phyloP scores from a whole-genome alignment of 2,797 vertebrate genomes.

The Propithecus deckenii region DNA sequence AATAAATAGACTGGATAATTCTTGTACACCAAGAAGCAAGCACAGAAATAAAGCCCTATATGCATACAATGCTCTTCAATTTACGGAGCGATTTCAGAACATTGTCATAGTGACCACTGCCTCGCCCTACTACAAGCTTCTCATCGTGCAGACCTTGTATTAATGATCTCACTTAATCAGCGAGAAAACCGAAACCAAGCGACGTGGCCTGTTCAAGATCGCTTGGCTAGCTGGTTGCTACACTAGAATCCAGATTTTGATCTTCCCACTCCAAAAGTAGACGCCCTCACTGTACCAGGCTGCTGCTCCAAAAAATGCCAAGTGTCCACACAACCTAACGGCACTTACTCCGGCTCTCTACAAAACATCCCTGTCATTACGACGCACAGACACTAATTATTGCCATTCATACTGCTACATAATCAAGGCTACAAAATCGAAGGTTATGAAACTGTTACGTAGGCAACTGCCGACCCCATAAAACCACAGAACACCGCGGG shows the following conservation, averaged over 20 bases:
- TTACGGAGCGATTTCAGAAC: background rate
- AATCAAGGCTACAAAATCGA: background rate
- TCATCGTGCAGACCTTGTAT: background rate
- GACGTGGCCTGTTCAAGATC: background rate
- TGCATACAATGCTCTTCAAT: background rate
- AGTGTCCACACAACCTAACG: background rate
- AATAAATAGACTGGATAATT: background rate
- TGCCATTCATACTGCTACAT: background rate
- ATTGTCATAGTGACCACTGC: background rate
- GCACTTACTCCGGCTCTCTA: background rate
- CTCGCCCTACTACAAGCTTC: background rate
- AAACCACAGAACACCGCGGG: background rate
- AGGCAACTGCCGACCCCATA: too few relatives aligned
- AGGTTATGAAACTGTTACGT: too few relatives aligned
- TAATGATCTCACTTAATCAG: background rate
- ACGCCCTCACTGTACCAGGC: background rate
- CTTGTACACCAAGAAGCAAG: background rate
- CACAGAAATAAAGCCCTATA: background rate
- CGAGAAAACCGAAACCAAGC: background rate
- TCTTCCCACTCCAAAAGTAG: background rate
- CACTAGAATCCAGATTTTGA: background rate
- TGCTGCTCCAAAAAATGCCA: background rate
- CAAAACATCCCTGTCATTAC: background rate
- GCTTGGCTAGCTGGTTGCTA: background rate
- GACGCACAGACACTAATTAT: background rate